Evolutionary conservation across 2,797 vertebrate species (phyloP), one percentile per base, ranked within the genome.

Genomic region (Malurus splendens): DNA sequence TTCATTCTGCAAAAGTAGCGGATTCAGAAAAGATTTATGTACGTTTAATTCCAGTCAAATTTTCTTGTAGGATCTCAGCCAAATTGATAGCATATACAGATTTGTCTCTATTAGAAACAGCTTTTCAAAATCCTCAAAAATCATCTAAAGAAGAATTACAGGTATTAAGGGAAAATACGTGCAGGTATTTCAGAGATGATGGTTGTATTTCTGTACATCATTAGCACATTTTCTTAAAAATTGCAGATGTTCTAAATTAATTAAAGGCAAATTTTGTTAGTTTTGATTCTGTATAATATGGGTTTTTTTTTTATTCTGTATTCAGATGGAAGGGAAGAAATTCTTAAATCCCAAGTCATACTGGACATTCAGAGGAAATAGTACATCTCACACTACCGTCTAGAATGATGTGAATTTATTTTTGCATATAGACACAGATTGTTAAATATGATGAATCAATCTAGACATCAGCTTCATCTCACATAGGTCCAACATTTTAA

Each of bases 401-500:
- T 52, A 30, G 9, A 68, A 57, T 36, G 24, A 9, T 48, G 22
- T 30, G 3, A 13, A 51, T 76, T 59, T 61, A 54, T 79, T 79
- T 66, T 45, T 66, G 30, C 22, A 59, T 7, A 8, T 11, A 61
- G n/a, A 82, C 45, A 76, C 3, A 56, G 22, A 76, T 52, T 62
- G 65, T 79, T 84, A 73, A 85, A 80, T 28, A n/a, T 75, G 57
- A 72, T 79, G 74, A 71, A 71, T 82, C 71, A 85, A 70, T 25
- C 24, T 65, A 70, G 48, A n/a, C 28, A 79, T 62, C 5, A 18
- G 30, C 32, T 64, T 85, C 44, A 74, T 88, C 78, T 93, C 60
- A 48, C 62, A 51, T 54, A 72, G 42, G 90, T 87, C 92, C 86
- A 94, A 87, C 78, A 87, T 92, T 95, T 95, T 94, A 96, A 94